Base-by-base conservation (phyloP, 2,888 invertebrate genomes). In the Phaonia tiefii region DNA sequence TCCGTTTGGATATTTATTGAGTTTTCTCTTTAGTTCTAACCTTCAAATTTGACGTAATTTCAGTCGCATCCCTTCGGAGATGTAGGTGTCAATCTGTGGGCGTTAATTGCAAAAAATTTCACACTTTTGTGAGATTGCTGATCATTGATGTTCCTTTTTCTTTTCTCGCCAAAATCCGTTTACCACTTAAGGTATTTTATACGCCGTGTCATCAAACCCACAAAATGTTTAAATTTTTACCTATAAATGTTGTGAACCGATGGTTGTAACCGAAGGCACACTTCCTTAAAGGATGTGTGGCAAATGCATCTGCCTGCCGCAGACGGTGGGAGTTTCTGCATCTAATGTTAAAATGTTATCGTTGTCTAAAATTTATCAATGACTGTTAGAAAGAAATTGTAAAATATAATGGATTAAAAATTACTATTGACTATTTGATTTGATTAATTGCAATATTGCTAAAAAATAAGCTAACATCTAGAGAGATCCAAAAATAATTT, bases 51-150 rank as follows among this genome's bases (percentile, higher is more conserved):
- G 44, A 20, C 63, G 37, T 10, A 54, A 63, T 15, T 72, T 71
- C 65, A 3, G 39, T 39, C 11, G 37, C 3, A 5, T 73, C 5
- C 11, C 37, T 17, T 58, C 42, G 2, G 11, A 70, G 54, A 60
- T 63, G 79, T 82, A 54, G 87, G 87, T 82, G 87, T 85, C 56
- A 31, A 25, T 74, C 78, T 67, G 72, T 56, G 76, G 86, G 86
- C 86, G 86, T 84, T 83, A 84, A 84, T 84, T 84, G 84, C 83
- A 70, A 42, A 75, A 51, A 56, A 79, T 83, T 85, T 85, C 79
- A 84, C 84, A 85, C 83, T 72, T 51, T 58, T 17, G 8, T 13
- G 31, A 31, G 31, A 5, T 49, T 31, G 31, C 3, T 31, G 31
- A 5, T 31, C 31, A 31, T 31, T 44, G 70, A 39, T 74, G 54